Conservation (phyloP, 2,113 vertebrate genomes). For the Aspidoscelis tigris region DNA sequence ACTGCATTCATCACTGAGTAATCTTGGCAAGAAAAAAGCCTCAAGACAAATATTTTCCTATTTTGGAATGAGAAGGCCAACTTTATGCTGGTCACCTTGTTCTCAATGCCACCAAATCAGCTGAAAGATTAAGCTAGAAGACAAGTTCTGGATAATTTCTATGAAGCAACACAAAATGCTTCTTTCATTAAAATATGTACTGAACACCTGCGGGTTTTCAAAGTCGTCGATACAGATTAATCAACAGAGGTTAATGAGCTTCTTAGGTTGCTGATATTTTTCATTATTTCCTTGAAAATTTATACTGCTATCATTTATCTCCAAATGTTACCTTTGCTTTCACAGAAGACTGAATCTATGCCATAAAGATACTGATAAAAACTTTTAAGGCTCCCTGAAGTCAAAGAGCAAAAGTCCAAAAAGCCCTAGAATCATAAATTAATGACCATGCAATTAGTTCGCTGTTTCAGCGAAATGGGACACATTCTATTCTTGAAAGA, state of each 20-base stretch:
- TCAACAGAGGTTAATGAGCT: too few species aligned
- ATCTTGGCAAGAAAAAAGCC: neutral
- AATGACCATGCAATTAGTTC: neutral
- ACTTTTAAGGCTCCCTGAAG: too few species aligned
- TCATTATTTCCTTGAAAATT: too few species aligned
- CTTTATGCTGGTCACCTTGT: neutral
- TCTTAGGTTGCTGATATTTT: too few species aligned
- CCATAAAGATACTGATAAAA: too few species aligned
- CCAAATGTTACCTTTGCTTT: too few species aligned
- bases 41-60: neutral
- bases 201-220: neutral
- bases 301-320: too few species aligned
- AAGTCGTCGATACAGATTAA: too few species aligned
- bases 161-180: neutral
- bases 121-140: neutral
- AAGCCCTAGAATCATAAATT: neutral
- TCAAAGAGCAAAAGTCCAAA: too few species aligned
- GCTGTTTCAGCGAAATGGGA: conserved; percentile 8
- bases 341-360: too few species aligned
- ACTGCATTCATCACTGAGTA: neutral
- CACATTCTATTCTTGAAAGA: too few species aligned
- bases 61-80: neutral
- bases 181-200: neutral
- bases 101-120: neutral
- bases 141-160: neutral